Evolutionary conservation across 2,113 vertebrate genomes (phyloP).

Genomic region (Pogona vitticeps): DNA sequence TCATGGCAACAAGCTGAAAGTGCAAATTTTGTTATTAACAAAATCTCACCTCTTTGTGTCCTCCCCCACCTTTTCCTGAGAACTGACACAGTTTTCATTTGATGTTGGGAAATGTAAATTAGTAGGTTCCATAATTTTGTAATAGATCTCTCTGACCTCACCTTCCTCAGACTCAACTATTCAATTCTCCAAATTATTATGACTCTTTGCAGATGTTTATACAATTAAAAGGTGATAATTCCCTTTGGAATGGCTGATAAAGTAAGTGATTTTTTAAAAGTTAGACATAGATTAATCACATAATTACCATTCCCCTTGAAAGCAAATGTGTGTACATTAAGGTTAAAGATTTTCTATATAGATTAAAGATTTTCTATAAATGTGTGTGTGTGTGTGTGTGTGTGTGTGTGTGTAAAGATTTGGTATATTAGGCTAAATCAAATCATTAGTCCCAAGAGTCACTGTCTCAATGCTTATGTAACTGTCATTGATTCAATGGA

Average conservation of each 20-base stretch:
- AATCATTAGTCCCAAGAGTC: no score
- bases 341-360: constrained; percentile 48
- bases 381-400: no score
- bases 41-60: not conserved
- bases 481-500: no score
- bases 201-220: constrained; percentile 50
- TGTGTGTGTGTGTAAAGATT: no score
- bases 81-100: constrained; percentile 15
- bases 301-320: constrained; percentile 67
- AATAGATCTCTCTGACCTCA: constrained; percentile 38
- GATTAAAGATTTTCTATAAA: no score
- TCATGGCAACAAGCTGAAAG: constrained; percentile 50
- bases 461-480: no score
- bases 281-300: constrained; percentile 58
- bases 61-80: not conserved
- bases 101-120: constrained; percentile 39
- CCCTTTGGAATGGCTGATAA: constrained; percentile 44
- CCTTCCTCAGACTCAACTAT: constrained; percentile 36
- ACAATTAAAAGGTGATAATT: constrained; percentile 56
- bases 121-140: constrained; percentile 42
- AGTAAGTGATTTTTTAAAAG: constrained; percentile 55
- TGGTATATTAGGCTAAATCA: no score
- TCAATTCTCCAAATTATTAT: constrained; percentile 54
- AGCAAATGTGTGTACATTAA: constrained; percentile 70
- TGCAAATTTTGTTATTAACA: constrained; percentile 49